Conservation (phyloP, 2,113 vertebrate species). For the Cebidichthys violaceus region DNA sequence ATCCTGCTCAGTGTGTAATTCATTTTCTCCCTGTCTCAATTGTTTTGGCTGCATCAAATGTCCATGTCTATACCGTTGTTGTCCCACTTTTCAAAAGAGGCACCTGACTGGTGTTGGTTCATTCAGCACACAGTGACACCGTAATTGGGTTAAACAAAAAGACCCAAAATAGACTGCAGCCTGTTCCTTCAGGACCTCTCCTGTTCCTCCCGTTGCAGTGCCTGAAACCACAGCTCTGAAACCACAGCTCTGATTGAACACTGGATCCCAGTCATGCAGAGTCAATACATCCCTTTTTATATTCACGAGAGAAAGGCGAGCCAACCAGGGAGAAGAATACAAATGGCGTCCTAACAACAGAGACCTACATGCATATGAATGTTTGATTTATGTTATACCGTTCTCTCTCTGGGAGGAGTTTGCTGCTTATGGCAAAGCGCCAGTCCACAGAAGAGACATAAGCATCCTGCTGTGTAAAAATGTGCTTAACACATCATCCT, state of each 20-base stretch:
- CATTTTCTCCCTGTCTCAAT: constrained; percentile 33
- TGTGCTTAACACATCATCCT: constrained; percentile 34
- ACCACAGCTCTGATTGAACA: constrained; percentile 47
- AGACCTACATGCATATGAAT: constrained; percentile 46
- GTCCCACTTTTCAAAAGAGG: constrained; percentile 64
- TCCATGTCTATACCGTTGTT: constrained; percentile 32
- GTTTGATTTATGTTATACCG: constrained; percentile 55
- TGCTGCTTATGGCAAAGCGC: constrained; percentile 33
- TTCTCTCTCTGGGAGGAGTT: constrained; percentile 31
- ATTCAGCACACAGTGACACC: constrained; percentile 36
- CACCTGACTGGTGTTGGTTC: constrained; percentile 58
- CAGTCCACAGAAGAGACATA: constrained; percentile 45
- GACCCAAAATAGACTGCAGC: constrained; percentile 71
- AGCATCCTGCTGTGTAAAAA: constrained; percentile 16
- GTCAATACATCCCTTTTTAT: constrained; percentile 60
- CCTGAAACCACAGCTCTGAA: constrained; percentile 54
- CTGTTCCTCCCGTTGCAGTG: constrained; percentile 45
- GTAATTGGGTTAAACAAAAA: constrained; percentile 79
- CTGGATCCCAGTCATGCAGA: constrained; percentile 54
- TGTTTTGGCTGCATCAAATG: constrained; percentile 46
- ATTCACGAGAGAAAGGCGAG: constrained; percentile 48
- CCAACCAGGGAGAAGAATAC: constrained; percentile 43
- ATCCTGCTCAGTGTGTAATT: constrained; percentile 8
- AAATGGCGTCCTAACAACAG: constrained; percentile 28
- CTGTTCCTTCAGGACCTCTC: constrained; percentile 49